Percentiles rank a stretch among this genome's conserved stretches.
Conservation (phyloP, 37 sponge, comb jelly and placozoan species). For the Tethya wilhelma region DNA sequence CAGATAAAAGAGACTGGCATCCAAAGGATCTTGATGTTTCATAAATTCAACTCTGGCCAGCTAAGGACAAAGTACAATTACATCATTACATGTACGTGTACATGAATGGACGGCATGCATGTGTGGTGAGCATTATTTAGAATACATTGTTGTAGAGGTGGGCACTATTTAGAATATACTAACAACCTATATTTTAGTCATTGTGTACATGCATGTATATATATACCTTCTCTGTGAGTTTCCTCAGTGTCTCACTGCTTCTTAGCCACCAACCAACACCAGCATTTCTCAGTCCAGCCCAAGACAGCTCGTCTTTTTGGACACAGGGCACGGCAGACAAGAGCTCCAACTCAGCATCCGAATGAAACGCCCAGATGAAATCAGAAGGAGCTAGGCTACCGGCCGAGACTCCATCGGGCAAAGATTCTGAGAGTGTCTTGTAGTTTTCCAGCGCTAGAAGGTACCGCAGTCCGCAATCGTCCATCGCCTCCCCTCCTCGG, state of each 20-base stretch:
- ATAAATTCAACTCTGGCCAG: constrained; percentile 90
- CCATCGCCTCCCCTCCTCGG: constrained; percentile 83
- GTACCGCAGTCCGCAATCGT: constrained; percentile 96
- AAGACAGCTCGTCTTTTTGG: constrained; percentile 63
- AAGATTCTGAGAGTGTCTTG: constrained; percentile 46
- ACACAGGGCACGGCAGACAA: constrained; percentile 84
- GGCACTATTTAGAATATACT: neutral
- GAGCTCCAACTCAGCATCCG: constrained; percentile 86
- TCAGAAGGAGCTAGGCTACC: constrained; percentile 58
- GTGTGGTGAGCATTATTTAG: neutral
- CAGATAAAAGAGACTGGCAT: constrained; percentile 93
- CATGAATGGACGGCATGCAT: neutral
- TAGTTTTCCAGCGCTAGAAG: constrained; percentile 76
- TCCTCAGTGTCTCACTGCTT: constrained; percentile 77
- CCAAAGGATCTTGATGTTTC: constrained; percentile 83
- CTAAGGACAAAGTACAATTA: constrained; percentile 40
- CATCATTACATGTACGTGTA: constrained; percentile 1
- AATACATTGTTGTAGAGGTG: too few relatives aligned
- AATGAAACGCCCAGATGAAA: constrained; percentile 97
- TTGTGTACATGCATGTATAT: neutral
- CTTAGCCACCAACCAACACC: constrained; percentile 98
- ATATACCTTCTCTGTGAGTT: constrained; percentile 83
- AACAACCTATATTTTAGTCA: neutral
- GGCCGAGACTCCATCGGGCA: constrained; percentile 39
- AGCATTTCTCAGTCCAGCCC: constrained; percentile 82